These are phyloP conservation scores for Chamaea fasciata DNA, from an alignment of 2,113 vertebrate genomes.

Conservation along the genomic window DNA sequence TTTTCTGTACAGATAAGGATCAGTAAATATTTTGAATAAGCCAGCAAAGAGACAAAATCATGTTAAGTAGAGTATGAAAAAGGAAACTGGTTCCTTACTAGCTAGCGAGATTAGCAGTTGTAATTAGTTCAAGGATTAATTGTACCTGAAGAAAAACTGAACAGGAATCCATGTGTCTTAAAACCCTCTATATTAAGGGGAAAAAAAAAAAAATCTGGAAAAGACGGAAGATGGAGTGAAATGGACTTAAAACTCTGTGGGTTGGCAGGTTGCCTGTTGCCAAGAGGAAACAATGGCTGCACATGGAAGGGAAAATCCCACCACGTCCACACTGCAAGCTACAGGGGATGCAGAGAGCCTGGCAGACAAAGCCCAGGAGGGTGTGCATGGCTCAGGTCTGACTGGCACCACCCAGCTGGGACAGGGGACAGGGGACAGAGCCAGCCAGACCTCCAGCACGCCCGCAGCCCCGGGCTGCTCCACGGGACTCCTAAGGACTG, in stretches of 20 bases:
- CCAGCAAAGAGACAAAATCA: not conserved
- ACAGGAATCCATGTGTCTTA: not conserved
- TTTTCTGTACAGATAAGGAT: not conserved
- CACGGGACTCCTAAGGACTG: accelerated
- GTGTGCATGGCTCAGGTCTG: accelerated
- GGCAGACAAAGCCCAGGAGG: accelerated
- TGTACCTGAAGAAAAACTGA: not conserved
- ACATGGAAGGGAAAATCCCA: not conserved
- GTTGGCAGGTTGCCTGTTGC: not conserved
- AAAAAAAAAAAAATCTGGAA: not conserved
- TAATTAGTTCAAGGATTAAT: not conserved
- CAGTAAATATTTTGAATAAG: not conserved
- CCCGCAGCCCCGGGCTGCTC: no score
- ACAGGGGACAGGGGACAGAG: no score
- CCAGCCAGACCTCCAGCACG: no score
- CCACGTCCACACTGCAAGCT: accelerated
- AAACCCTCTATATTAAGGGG: not conserved
- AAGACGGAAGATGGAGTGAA: not conserved
- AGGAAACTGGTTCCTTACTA: not conserved
- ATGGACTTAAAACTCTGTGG: not conserved
- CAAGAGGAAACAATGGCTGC: accelerated
- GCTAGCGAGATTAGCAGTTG: not conserved
- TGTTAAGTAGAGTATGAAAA: not conserved
- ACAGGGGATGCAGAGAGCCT: accelerated
- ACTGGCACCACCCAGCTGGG: not conserved